Evolutionary conservation across 23 tunicate species (phyloP).

Genomic region (Halocynthia roretzi): DNA sequence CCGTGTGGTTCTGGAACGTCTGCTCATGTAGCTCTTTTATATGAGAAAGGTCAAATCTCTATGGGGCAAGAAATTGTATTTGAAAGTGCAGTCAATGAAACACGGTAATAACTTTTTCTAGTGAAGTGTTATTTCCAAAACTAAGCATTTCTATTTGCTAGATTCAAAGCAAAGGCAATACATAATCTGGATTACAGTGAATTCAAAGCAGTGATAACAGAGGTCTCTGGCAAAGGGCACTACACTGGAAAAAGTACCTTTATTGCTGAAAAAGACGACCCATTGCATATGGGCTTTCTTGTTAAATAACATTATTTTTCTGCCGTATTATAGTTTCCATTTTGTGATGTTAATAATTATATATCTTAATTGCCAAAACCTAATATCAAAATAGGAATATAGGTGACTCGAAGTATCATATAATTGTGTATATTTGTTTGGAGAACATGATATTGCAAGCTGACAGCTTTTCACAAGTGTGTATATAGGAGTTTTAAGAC

Average conservation of each 20-base stretch:
- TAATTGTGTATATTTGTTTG: too few relatives aligned
- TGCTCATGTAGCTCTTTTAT: slow-evolving; percentile 38
- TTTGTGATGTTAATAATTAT: too few relatives aligned
- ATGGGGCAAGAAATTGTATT: slow-evolving; percentile 6
- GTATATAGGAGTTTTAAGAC: too few relatives aligned
- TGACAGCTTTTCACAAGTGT: too few relatives aligned
- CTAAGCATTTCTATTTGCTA: neutral
- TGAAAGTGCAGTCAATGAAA: slow-evolving; percentile 36
- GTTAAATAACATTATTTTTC: neutral
- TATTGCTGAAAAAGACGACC: slow-evolving; percentile 32
- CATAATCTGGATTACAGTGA: slow-evolving; percentile 3
- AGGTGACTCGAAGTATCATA: too few relatives aligned
- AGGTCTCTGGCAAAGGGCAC: slow-evolving; percentile 42
- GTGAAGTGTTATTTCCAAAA: neutral
- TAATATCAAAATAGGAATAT: too few relatives aligned
- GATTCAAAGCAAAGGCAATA: slow-evolving; percentile 31
- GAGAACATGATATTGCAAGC: too few relatives aligned
- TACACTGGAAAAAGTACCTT: slow-evolving; percentile 44
- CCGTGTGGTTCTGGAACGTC: slow-evolving; percentile 61
- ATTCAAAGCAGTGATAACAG: slow-evolving; percentile 36
- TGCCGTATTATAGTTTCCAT: too few relatives aligned
- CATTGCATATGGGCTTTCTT: slow-evolving; percentile 29
- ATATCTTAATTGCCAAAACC: too few relatives aligned
- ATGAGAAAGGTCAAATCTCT: slow-evolving; percentile 14
- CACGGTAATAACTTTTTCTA: slow-evolving; percentile 15